phyloP scores from a whole-genome alignment of 2,113 vertebrate genomes.

The Centropus bengalensis region DNA sequence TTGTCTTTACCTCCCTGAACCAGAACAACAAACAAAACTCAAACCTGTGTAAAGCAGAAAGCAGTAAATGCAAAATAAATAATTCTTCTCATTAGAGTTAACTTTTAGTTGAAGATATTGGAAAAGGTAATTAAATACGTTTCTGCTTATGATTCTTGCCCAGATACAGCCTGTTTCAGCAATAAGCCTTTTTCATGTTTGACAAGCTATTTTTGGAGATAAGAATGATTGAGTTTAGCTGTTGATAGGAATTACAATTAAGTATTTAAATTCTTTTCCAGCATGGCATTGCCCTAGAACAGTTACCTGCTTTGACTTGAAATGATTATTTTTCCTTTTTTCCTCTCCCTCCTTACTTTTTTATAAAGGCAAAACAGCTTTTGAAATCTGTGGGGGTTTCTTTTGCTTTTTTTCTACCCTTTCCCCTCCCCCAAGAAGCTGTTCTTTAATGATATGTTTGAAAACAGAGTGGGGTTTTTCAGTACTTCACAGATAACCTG shows the following conservation, averaged over 20 bases:
- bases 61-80: neutral
- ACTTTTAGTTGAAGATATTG: neutral
- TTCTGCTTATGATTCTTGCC: constrained; percentile 8
- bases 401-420: neutral
- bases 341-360: neutral
- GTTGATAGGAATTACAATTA: constrained; percentile 40
- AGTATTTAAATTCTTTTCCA: constrained; percentile 34
- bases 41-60: fast-evolving
- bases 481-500: neutral
- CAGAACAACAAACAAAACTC: neutral
- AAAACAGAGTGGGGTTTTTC: neutral
- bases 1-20: neutral
- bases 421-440: neutral
- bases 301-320: neutral
- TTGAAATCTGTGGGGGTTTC: neutral
- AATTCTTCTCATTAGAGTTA: neutral
- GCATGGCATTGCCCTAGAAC: neutral
- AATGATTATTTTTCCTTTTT: neutral
- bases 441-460: neutral
- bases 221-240: constrained; percentile 48
- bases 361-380: neutral
- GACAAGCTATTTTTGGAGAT: constrained; percentile 44
- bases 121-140: constrained; percentile 39
- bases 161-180: constrained; percentile 2
- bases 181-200: constrained; percentile 25